A percentile compares a stretch with the other conserved stretches of the same genome.
These are phyloP conservation scores for Orchesella flavescens DNA, from an alignment of 2,888 invertebrate genomes.

Conservation along the genomic window DNA sequence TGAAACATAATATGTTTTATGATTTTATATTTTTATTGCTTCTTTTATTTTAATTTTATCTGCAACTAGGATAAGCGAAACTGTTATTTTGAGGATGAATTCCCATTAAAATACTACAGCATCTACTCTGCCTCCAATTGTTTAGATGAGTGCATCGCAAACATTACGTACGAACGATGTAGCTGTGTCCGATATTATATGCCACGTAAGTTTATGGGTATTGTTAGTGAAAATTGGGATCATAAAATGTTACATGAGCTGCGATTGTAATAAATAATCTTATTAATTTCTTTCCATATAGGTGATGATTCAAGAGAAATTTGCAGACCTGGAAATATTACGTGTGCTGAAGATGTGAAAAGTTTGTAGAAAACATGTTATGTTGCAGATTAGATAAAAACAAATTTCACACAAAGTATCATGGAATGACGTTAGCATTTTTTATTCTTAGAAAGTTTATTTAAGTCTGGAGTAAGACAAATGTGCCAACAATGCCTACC, in stretches of 20 bases:
- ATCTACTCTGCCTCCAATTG: constrained; percentile 68
- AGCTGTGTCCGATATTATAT: constrained; percentile 68
- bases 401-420: no score
- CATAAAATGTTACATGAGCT: not conserved
- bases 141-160: constrained; percentile 69
- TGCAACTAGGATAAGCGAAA: constrained; percentile 63
- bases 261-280: not conserved
- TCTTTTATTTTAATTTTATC: not conserved
- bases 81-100: constrained; percentile 68
- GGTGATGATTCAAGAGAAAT: constrained; percentile 51
- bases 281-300: constrained; percentile 7
- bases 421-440: not conserved
- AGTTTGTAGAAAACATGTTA: constrained; percentile 45
- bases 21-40: no score
- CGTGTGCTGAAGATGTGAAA: constrained; percentile 65
- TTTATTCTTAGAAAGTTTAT: constrained; percentile 29
- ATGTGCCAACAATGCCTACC: constrained; percentile 56
- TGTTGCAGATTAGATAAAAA: not conserved
- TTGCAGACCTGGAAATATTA: constrained; percentile 64
- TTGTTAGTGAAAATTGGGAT: no score
- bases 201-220: constrained; percentile 64
- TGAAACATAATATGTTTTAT: not conserved
- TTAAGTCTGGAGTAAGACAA: constrained; percentile 47
- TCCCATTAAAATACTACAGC: constrained; percentile 60
- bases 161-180: constrained; percentile 58